phyloP scores from a whole-genome alignment of 30 jellyfish, hydroid and myxozoan species.

The Calvadosia cruxmelitensis region DNA sequence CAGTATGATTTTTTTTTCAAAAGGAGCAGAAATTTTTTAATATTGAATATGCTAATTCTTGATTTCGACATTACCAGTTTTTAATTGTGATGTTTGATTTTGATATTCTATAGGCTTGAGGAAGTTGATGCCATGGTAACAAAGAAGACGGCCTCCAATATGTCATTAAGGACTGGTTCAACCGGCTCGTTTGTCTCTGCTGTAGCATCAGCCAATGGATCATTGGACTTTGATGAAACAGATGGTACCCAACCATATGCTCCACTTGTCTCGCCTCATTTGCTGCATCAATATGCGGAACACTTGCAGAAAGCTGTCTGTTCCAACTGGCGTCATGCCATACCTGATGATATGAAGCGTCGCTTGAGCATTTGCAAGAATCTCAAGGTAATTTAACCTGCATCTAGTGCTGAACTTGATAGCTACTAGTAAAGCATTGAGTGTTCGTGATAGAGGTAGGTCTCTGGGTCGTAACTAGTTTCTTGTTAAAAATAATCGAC shows the following conservation, averaged over 20 bases:
- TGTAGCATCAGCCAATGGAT: slow-evolving; percentile 50
- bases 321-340: slow-evolving; percentile 62
- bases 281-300: slow-evolving; percentile 47
- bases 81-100: too few species aligned
- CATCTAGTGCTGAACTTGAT: too few species aligned
- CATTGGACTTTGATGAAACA: slow-evolving; percentile 9
- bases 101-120: too few species aligned
- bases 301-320: slow-evolving; percentile 46
- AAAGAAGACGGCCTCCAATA: slow-evolving; percentile 17
- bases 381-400: slow-evolving; percentile 47
- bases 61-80: too few species aligned
- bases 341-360: slow-evolving; percentile 44
- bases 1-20: too few species aligned
- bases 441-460: too few species aligned
- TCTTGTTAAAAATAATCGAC: too few species aligned
- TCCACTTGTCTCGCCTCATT: slow-evolving; percentile 60
- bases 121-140: slow-evolving; percentile 4
- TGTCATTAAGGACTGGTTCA: slow-evolving; percentile 39
- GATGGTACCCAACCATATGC: slow-evolving; percentile 34
- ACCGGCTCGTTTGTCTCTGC: slow-evolving; percentile 80
- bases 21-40: too few species aligned
- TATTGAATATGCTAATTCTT: too few species aligned
- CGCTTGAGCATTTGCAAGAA: slow-evolving; percentile 64
- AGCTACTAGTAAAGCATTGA: too few species aligned
- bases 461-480: too few species aligned